Conservation (phyloP, 1,140 invertebrate genomes). For the Bombus cullumanus region DNA sequence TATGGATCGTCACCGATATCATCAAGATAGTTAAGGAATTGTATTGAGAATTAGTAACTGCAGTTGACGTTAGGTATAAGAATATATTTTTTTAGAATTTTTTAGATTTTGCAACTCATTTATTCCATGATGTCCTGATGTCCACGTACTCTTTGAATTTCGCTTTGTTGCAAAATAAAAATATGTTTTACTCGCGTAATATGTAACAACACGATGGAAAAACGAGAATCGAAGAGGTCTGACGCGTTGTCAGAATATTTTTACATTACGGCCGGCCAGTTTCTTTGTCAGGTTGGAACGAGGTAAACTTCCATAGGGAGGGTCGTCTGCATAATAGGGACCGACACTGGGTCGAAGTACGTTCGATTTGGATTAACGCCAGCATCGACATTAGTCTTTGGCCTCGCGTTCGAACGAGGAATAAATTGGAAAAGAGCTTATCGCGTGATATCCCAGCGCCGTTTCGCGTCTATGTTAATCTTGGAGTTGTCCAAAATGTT, state of each 20-base stretch:
- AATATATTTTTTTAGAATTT: background rate
- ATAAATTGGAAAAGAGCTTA: constrained; percentile 63
- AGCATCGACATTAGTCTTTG: constrained; percentile 72
- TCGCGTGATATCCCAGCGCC: constrained; percentile 43
- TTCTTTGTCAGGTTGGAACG: constrained; percentile 14
- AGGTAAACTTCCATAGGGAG: constrained; percentile 6
- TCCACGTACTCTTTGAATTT: background rate
- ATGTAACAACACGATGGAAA: background rate
- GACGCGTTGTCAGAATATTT: constrained; percentile 22
- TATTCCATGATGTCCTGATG: no score
- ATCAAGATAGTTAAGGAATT: no score
- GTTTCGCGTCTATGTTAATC: constrained; percentile 46
- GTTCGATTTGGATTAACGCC: constrained; percentile 72
- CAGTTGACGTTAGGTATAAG: background rate
- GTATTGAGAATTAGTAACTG: background rate
- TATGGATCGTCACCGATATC: no score
- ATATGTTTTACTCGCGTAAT: background rate
- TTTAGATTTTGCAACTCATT: background rate
- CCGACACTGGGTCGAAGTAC: constrained; percentile 41
- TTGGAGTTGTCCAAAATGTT: constrained; percentile 42
- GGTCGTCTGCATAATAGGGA: constrained; percentile 38
- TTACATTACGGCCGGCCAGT: background rate
- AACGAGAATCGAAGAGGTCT: background rate
- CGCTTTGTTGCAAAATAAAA: background rate
- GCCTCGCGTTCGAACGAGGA: constrained; percentile 56